These are phyloP conservation scores for Chrysolina haemoptera DNA, from an alignment of 2,888 invertebrate genomes.

Conservation along the genomic window DNA sequence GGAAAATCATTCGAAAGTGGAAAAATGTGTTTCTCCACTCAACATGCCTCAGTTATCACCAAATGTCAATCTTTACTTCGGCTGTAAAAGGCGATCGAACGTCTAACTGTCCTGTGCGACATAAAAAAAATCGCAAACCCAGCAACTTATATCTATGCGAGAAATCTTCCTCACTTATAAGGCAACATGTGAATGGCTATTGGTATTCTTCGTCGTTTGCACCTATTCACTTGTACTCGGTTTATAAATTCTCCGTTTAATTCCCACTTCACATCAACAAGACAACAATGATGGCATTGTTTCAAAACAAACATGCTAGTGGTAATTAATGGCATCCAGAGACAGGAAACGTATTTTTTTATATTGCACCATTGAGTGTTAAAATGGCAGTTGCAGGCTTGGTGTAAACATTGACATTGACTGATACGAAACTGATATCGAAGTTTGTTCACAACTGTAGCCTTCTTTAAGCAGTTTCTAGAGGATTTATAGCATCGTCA, in stretches of 20 bases:
- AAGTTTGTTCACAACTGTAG: slow-evolving; percentile 5
- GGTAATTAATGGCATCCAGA: slow-evolving; percentile 38
- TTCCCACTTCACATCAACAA: slow-evolving; percentile 20
- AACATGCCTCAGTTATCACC: neutral
- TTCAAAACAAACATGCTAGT: slow-evolving; percentile 29
- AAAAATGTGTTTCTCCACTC: neutral
- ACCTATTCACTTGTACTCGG: neutral
- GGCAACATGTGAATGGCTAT: slow-evolving; percentile 7
- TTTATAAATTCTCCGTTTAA: slow-evolving; percentile 15
- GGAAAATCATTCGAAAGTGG: neutral
- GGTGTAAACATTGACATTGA: slow-evolving; percentile 33
- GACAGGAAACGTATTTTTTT: slow-evolving; percentile 38
- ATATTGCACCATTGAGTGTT: slow-evolving; percentile 32
- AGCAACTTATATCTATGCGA: neutral
- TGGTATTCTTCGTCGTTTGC: neutral
- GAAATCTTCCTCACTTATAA: slow-evolving; percentile 18
- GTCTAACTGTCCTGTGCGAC: neutral
- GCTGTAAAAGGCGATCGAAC: slow-evolving; percentile 5
- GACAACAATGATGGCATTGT: slow-evolving; percentile 38
- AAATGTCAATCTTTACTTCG: neutral
- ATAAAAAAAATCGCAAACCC: slow-evolving; percentile 2
- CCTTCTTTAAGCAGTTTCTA: neutral
- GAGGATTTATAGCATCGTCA: neutral
- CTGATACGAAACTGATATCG: slow-evolving; percentile 16
- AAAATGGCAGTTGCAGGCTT: slow-evolving; percentile 30